Conservation (phyloP, 2,797 vertebrate species). For the Anas georgica region DNA sequence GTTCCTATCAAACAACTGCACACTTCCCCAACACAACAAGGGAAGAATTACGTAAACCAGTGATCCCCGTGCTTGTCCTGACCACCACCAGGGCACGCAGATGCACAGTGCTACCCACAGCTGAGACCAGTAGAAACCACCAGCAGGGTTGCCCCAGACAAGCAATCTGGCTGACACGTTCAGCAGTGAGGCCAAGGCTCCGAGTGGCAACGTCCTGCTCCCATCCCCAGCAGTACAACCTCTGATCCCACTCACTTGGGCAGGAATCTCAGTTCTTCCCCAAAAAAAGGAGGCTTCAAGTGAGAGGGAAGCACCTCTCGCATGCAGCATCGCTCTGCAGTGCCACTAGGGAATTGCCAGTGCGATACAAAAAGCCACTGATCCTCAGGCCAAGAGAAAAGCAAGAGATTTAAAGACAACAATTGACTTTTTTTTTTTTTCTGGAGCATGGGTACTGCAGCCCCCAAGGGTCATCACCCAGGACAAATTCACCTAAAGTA, state of each 20-base stretch:
- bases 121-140: neutral
- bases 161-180: neutral
- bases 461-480: neutral
- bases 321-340: neutral
- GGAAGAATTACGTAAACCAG: neutral
- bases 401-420: neutral
- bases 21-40: rapidly evolving
- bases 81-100: neutral
- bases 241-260: no score
- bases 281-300: no score
- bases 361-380: neutral
- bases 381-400: neutral
- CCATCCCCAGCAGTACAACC: neutral
- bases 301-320: no score
- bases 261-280: no score
- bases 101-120: neutral
- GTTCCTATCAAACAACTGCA: neutral
- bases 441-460: rapidly evolving
- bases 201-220: neutral
- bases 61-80: neutral
- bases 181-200: neutral
- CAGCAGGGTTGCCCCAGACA: neutral
- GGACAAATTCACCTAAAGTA: neutral
- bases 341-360: neutral
- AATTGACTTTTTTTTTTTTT: neutral